A percentile compares a stretch with the other conserved stretches of the same genome.
Conservation (phyloP, 30 jellyfish, hydroid and myxozoan species). For the Aurelia sp. region DNA sequence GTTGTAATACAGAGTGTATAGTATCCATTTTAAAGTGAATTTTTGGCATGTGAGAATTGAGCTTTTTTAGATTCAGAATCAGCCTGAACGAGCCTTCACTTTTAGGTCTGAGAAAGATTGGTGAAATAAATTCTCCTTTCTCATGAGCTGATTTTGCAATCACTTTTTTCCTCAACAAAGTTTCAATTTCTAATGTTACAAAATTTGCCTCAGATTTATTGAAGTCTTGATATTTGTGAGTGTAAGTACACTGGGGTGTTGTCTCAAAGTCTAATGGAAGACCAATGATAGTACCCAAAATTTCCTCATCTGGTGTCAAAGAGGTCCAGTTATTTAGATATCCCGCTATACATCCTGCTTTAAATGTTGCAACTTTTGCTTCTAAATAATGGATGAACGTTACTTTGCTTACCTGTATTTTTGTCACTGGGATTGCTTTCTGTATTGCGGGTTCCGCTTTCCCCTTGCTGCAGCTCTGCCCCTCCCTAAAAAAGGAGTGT, state of each 20-base stretch:
- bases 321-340: constrained; percentile 10
- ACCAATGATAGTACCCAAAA: constrained; percentile 17
- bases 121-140: constrained; percentile 19
- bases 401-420: background rate
- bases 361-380: constrained; percentile 27
- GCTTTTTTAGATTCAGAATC: constrained; percentile 21
- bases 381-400: background rate
- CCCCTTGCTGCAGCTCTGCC: constrained; percentile 3
- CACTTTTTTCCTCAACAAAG: constrained; percentile 18
- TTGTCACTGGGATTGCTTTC: background rate
- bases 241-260: background rate
- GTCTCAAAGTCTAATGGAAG: constrained; percentile 12
- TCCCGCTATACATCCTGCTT: constrained; percentile 37
- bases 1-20: background rate
- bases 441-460: background rate
- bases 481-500: constrained; percentile 30
- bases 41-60: constrained; percentile 9
- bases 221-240: background rate
- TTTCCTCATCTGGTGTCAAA: constrained; percentile 15
- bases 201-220: no score
- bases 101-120: constrained; percentile 24
- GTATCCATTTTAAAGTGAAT: constrained; percentile 55
- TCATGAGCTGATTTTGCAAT: constrained; percentile 24
- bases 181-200: background rate
- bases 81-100: constrained; percentile 27